Base-by-base conservation (phyloP, 2,797 vertebrate species). In the Molossus alvarezi region DNA sequence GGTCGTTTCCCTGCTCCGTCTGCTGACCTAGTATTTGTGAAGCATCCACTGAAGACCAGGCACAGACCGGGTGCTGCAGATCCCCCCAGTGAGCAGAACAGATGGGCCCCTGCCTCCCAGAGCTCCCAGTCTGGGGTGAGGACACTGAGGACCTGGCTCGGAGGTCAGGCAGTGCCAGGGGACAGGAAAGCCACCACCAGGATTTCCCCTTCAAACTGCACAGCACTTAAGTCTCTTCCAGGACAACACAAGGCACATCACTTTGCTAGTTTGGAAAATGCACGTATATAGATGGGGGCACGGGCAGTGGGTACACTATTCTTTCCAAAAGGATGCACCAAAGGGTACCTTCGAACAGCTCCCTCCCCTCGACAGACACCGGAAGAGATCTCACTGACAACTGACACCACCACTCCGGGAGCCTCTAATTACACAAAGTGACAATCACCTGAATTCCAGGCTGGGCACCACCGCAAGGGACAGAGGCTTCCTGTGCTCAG, bases 401-500 rank as follows among this genome's bases (percentile, higher is more conserved):
- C 21, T 29, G 8, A 15, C 29, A 55, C 29, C 20, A 23, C 5
- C 12, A 1, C 12, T 8, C 33, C 37, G 7, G 76, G n/a, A 85
- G 9, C 57, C 17, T 21, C 23, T 25, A 10, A 33, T 1, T 10
- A 73, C 48, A 57, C 5, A 1, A n/a, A 64, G 33, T 0, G 1
- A 48, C 29, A 13, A 2, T 1, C 21, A 67, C 53, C 33, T 14
- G 71, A 9, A 37, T 41, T 23, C 48, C 57, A 57, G 71, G 29
- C 64, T n/a, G 9, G 25, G 57, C 4, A 0, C 57, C 1, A 3
- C 3, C 18, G 60, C 11, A 6, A 15, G 21, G 5, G 51, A n/a
- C 53, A 85, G 29, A 5, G 0, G 9, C 37, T 58, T 27, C 58
- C 1, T 1, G 33, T 1, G 14, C 12, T 21, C 9, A 0, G 48